Percentiles rank a stretch among this genome's conserved stretches.
phyloP scores from a whole-genome alignment of 2,888 invertebrate species.

The Heliconius aoede region DNA sequence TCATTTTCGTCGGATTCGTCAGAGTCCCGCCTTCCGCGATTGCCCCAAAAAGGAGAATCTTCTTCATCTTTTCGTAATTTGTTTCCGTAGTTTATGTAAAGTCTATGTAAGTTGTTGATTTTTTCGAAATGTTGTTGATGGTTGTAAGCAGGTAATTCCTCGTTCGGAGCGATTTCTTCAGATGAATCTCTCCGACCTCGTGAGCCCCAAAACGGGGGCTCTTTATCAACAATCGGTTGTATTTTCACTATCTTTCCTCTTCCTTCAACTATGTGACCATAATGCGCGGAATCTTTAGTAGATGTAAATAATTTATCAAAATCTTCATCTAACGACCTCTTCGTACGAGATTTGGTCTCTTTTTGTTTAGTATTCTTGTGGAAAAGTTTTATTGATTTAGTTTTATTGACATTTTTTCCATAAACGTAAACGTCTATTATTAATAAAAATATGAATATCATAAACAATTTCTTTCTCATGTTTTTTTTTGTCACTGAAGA shows the following conservation, averaged over 20 bases:
- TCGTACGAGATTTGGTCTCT: constrained; percentile 57
- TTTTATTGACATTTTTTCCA: constrained; percentile 62
- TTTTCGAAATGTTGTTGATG: constrained; percentile 42
- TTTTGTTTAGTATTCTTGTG: constrained; percentile 58
- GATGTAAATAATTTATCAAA: constrained; percentile 54
- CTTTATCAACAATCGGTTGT: constrained; percentile 52
- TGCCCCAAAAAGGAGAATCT: constrained; percentile 60
- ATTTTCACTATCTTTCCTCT: constrained; percentile 32
- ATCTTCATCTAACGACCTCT: constrained; percentile 62
- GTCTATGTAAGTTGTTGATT: constrained; percentile 48
- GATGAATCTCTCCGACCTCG: constrained; percentile 67
- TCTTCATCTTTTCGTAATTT: constrained; percentile 35
- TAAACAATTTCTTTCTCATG: constrained; percentile 63
- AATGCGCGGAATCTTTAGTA: constrained; percentile 48
- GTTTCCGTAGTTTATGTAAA: constrained; percentile 22
- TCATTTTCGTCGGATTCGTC: constrained; percentile 52
- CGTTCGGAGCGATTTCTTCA: constrained; percentile 52
- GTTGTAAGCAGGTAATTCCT: constrained; percentile 39
- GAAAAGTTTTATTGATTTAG: constrained; percentile 54
- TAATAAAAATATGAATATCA: constrained; percentile 60
- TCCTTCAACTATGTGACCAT: constrained; percentile 42
- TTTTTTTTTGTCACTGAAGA: constrained; percentile 63
- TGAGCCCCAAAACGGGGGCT: constrained; percentile 73
- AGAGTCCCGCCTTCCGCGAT: constrained; percentile 59
- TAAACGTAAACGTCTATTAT: constrained; percentile 60